These are phyloP conservation scores for Rhynchonycteris naso DNA, from an alignment of 2,797 vertebrate species.

Conservation along the genomic window DNA sequence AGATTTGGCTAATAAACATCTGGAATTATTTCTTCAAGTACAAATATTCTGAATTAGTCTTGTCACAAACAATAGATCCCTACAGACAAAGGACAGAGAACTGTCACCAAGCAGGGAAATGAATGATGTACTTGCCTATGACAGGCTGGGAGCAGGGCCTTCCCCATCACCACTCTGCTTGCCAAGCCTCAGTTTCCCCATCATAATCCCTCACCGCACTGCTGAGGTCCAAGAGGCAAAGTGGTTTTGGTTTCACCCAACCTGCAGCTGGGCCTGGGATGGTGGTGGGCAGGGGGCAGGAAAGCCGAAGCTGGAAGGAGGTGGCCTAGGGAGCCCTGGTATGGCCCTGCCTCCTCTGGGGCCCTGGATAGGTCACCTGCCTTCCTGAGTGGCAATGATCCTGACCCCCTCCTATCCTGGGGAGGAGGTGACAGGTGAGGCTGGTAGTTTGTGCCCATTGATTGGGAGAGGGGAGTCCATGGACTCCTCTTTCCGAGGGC, in stretches of 20 bases:
- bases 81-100: constrained; percentile 27
- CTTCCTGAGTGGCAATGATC: not conserved
- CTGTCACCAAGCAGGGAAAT: not conserved
- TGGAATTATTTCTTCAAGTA: constrained; percentile 52
- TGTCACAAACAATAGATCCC: constrained; percentile 16
- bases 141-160: not conserved
- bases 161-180: not conserved
- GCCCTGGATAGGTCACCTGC: not conserved
- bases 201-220: not conserved
- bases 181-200: not conserved
- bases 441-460: not conserved
- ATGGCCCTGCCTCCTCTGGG: not conserved
- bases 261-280: not conserved
- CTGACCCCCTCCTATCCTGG: no score
- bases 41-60: not conserved
- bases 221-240: not conserved
- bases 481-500: not conserved
- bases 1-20: not conserved
- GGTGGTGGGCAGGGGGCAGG: not conserved
- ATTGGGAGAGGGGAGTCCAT: no score
- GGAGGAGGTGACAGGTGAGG: not conserved
- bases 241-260: not conserved
- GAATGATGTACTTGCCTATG: no score
- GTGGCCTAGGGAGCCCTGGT: not conserved
- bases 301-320: not conserved